Percentiles rank a stretch among this genome's conserved stretches.
Conservation (phyloP, 2,797 vertebrate genomes). For the Syngnathus acus region DNA sequence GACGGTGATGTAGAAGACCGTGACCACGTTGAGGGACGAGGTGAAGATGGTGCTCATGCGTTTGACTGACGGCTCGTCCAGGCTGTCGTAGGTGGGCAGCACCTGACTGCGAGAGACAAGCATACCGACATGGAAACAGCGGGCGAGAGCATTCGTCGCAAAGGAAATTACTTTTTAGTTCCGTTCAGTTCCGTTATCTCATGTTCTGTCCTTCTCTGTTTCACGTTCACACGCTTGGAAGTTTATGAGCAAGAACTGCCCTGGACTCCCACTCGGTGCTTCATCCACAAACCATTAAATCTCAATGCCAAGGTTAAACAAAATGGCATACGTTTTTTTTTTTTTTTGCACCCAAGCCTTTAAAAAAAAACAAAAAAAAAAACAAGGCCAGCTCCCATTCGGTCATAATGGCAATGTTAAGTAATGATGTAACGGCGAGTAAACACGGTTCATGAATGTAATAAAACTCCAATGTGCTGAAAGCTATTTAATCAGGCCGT, state of each 20-base stretch:
- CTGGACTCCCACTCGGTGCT: conserved; percentile 47
- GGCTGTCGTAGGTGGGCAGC: conserved; percentile 92
- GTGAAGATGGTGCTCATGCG: conserved; percentile 98
- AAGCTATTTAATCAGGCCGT: conserved; percentile 65
- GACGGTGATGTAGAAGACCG: conserved; percentile 93
- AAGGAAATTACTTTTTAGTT: conserved; percentile 5
- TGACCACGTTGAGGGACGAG: conserved; percentile 90
- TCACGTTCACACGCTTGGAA: conserved; percentile 39
- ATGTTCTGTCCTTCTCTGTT: conserved; percentile 25
- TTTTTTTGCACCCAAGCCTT: conserved; percentile 10
- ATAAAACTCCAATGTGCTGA: conserved; percentile 69
- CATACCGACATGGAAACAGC: too few relatives aligned
- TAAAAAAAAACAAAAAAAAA: conserved; percentile 33
- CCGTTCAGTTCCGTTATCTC: conserved; percentile 28
- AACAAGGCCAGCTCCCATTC: conserved; percentile 45
- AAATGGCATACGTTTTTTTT: conserved; percentile 34
- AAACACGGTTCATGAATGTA: conserved; percentile 64
- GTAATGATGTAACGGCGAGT: conserved; percentile 65
- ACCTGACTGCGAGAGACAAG: conserved; percentile 79
- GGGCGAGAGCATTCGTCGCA: too few relatives aligned
- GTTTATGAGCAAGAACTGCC: conserved; percentile 47
- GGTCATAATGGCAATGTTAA: conserved; percentile 59
- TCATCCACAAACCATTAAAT: conserved; percentile 54
- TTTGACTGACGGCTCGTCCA: conserved; percentile 96
- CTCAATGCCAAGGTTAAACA: conserved; percentile 54